These are phyloP conservation scores for Ips typographus DNA, from an alignment of 1,140 invertebrate genomes.

Conservation along the genomic window DNA sequence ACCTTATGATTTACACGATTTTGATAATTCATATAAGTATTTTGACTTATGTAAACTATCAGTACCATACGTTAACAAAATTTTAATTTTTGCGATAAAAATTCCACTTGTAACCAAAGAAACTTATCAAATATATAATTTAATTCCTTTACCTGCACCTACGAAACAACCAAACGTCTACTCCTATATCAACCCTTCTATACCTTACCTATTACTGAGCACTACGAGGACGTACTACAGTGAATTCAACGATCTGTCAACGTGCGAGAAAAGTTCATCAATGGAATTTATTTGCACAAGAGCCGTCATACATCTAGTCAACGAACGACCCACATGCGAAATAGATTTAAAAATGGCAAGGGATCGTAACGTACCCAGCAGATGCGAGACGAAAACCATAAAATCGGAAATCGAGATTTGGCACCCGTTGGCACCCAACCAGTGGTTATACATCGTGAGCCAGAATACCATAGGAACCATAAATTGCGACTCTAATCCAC, in stretches of 20 bases:
- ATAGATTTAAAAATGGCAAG: not conserved
- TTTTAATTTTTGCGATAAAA: constrained; percentile 18
- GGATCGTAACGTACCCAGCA: not conserved
- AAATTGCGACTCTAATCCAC: not conserved
- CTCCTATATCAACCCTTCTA: constrained; percentile 26
- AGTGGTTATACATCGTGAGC: constrained; percentile 16
- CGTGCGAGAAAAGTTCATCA: not conserved
- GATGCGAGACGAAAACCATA: constrained; percentile 4
- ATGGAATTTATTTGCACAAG: constrained; percentile 2
- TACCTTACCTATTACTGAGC: constrained; percentile 22
- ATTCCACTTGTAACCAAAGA: constrained; percentile 8
- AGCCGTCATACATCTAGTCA: not conserved
- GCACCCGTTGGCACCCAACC: constrained; percentile 13
- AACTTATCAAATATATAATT: constrained; percentile 14
- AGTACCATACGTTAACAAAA: constrained; percentile 4
- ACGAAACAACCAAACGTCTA: not conserved
- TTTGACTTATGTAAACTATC: constrained; percentile 6
- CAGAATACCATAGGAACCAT: not conserved
- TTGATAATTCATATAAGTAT: constrained; percentile 16
- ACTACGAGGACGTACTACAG: constrained; percentile 21
- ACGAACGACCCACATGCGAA: constrained; percentile 13
- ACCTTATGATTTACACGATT: constrained; percentile 2
- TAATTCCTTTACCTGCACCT: constrained; percentile 10
- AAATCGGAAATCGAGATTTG: constrained; percentile 17
- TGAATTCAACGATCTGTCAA: constrained; percentile 15